Evolutionary conservation across 1,140 invertebrate genomes (phyloP).

Genomic region (Mya arenaria): DNA sequence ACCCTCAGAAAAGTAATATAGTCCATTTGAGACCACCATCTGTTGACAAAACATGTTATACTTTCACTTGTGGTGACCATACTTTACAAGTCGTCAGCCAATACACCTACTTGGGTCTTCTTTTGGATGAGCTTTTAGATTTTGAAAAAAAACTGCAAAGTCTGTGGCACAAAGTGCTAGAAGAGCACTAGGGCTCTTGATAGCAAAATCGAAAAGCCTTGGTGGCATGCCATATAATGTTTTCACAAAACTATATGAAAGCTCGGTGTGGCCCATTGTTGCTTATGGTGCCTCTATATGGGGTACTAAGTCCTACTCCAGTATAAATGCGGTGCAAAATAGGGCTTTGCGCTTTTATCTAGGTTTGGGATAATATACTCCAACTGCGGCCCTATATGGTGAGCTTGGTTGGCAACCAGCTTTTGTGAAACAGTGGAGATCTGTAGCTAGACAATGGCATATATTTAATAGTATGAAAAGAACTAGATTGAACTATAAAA

Average conservation of each 20-base stretch:
- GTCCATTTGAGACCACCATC: too few species aligned
- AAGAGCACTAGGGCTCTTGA: not conserved
- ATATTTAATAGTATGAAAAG: too few species aligned
- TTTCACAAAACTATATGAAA: constrained; percentile 26
- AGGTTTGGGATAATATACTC: constrained; percentile 7
- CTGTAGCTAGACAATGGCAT: not conserved
- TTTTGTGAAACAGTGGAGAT: not conserved
- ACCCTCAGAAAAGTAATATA: too few species aligned
- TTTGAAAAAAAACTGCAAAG: too few species aligned
- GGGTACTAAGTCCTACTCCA: not conserved
- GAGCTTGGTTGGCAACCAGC: constrained; percentile 7
- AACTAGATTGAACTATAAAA: too few species aligned
- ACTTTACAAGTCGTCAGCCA: too few species aligned
- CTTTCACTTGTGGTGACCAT: too few species aligned
- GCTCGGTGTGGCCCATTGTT: constrained; percentile 12
- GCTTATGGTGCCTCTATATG: constrained; percentile 16
- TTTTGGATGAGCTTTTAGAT: too few species aligned
- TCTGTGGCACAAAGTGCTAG: not conserved
- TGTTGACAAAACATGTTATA: too few species aligned
- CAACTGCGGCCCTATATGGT: constrained; percentile 1
- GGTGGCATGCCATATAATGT: constrained; percentile 18
- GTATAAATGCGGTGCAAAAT: constrained; percentile 32
- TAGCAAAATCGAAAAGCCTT: not conserved
- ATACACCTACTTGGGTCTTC: too few species aligned
- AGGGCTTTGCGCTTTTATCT: constrained; percentile 2